Conservation (phyloP, 2,797 vertebrate genomes). For the Tolypeutes matacus region DNA sequence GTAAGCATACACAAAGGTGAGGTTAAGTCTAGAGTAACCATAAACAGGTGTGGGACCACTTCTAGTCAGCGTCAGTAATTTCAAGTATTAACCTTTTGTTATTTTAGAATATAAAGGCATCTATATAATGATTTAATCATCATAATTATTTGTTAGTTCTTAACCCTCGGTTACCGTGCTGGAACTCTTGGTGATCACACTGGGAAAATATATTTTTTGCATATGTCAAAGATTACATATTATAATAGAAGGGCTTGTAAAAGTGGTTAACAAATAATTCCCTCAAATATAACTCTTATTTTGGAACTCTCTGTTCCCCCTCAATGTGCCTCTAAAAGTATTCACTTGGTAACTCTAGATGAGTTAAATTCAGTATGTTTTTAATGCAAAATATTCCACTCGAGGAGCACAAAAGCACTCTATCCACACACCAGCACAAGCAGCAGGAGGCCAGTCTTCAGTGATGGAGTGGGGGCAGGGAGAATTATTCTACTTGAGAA, state of each 20-base stretch:
- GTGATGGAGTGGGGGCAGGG: not conserved
- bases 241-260: not conserved
- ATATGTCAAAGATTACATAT: not conserved
- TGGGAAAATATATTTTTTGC: not conserved
- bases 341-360: not conserved
- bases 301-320: not conserved
- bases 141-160: too few relatives aligned
- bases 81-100: too few relatives aligned
- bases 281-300: not conserved
- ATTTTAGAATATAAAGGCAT: too few relatives aligned
- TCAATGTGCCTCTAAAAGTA: not conserved
- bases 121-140: too few relatives aligned
- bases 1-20: too few relatives aligned
- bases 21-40: too few relatives aligned
- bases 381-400: constrained; percentile 30
- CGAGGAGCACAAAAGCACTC: not conserved
- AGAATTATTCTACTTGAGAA: not conserved
- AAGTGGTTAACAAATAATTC: not conserved
- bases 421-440: not conserved
- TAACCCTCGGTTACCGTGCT: too few relatives aligned
- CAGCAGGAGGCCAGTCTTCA: not conserved
- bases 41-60: too few relatives aligned
- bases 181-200: not conserved
- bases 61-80: too few relatives aligned
- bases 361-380: constrained; percentile 18